Conservation (phyloP, 2,888 invertebrate genomes). For the Stenichneumon culpator region DNA sequence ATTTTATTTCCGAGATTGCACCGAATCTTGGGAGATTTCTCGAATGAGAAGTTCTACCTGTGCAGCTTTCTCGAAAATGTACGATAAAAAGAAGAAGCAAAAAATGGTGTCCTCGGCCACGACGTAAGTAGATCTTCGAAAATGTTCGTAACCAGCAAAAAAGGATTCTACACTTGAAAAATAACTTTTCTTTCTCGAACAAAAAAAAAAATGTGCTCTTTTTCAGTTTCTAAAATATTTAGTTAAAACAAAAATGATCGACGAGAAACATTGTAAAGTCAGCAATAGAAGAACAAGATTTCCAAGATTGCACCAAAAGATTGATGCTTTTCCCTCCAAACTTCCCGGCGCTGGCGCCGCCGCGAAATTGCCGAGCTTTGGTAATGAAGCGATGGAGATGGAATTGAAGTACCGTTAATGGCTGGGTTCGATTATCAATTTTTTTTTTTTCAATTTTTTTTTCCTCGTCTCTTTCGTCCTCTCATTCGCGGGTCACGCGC, state of each 20-base stretch:
- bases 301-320: background rate
- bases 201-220: background rate
- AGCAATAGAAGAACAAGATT: background rate
- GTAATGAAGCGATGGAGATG: conserved; percentile 34
- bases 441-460: conserved; percentile 6
- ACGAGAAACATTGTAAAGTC: background rate
- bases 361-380: conserved; percentile 6
- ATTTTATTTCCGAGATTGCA: too few species aligned
- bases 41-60: background rate
- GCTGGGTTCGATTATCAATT: background rate
- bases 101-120: background rate
- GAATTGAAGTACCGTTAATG: conserved; percentile 34
- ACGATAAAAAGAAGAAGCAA: background rate
- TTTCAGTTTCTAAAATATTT: background rate
- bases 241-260: background rate
- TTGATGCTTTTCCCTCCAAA: background rate
- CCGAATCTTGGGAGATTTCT: background rate
- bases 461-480: conserved; percentile 34
- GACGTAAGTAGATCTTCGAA: background rate
- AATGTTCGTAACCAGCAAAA: background rate
- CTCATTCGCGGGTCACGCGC: conserved; percentile 51
- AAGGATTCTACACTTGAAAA: background rate
- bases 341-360: background rate
- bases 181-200: background rate
- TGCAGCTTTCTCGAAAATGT: background rate